Evolutionary conservation across 2,888 invertebrate species (phyloP).

Genomic region (Linnaemya tessellans): DNA sequence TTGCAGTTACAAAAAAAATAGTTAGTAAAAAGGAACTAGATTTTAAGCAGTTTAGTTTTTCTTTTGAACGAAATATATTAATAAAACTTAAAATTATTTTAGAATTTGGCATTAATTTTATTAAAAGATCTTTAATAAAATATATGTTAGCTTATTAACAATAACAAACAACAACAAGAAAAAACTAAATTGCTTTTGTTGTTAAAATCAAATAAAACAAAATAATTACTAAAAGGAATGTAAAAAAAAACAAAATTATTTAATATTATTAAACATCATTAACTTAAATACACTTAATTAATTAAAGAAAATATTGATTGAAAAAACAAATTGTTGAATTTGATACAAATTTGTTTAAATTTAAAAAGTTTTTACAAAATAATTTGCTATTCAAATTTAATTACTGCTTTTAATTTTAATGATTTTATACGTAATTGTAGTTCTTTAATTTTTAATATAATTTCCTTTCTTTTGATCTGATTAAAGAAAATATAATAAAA

Average conservation of each 20-base stretch:
- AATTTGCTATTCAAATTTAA: constrained; percentile 38
- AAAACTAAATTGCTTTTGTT: constrained; percentile 67
- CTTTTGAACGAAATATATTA: constrained; percentile 29
- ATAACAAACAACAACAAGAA: constrained; percentile 34
- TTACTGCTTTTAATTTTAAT: constrained; percentile 10
- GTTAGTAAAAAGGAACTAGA: constrained; percentile 64
- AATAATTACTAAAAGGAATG: constrained; percentile 16
- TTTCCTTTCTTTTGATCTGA: constrained; percentile 26
- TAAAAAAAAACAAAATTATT: constrained; percentile 41
- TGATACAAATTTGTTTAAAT: constrained; percentile 38
- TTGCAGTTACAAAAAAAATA: constrained; percentile 55
- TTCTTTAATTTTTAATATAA: constrained; percentile 10
- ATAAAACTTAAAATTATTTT: constrained; percentile 57
- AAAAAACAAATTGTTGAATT: constrained; percentile 45
- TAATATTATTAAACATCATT: constrained; percentile 28
- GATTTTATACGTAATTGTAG: constrained; percentile 8
- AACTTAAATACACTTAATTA: constrained; percentile 18
- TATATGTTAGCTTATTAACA: constrained; percentile 66
- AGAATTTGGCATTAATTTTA: constrained; percentile 58
- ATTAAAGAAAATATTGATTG: background rate
- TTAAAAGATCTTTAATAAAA: constrained; percentile 45
- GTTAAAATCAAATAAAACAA: constrained; percentile 52
- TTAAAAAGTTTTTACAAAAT: constrained; percentile 36
- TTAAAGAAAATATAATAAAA: constrained; percentile 45
- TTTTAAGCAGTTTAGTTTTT: constrained; percentile 66